Percentiles rank a stretch among this genome's conserved stretches.
Evolutionary conservation across 2,797 vertebrate genomes (phyloP).

Genomic region (Meda fulgida): DNA sequence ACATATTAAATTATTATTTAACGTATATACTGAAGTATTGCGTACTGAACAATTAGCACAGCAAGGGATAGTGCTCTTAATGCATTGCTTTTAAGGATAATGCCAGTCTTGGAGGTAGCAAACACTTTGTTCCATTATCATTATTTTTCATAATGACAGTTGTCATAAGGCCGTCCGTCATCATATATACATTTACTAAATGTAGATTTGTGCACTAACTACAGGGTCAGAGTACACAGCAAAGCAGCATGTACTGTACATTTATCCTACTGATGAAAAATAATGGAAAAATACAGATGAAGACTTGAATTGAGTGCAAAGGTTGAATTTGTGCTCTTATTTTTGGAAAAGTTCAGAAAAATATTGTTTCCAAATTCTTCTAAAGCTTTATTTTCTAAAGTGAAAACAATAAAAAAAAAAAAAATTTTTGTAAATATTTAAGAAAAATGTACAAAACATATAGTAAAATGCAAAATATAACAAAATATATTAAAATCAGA

Average conservation of each 20-base stretch:
- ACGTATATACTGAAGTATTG: conserved; percentile 6
- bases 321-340: not conserved
- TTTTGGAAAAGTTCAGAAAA: not conserved
- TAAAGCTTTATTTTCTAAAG: not conserved
- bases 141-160: conserved; percentile 31
- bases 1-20: conserved; percentile 29
- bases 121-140: conserved; percentile 21
- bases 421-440: not conserved
- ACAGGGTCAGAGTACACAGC: conserved; percentile 13
- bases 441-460: not conserved
- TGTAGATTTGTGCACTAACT: conserved; percentile 36
- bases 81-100: conserved; percentile 38
- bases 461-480: too few relatives aligned
- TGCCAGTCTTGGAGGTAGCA: conserved; percentile 6
- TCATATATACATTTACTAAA: conserved; percentile 38
- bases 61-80: conserved; percentile 31
- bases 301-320: not conserved
- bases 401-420: not conserved
- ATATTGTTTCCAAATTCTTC: not conserved
- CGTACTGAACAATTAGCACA: not conserved
- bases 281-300: not conserved
- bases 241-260: conserved; percentile 7
- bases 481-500: too few relatives aligned
- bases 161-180: not conserved
- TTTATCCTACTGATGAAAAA: not conserved